These are phyloP conservation scores for Diceros bicornis DNA, from an alignment of 2,797 vertebrate species.

Conservation along the genomic window DNA sequence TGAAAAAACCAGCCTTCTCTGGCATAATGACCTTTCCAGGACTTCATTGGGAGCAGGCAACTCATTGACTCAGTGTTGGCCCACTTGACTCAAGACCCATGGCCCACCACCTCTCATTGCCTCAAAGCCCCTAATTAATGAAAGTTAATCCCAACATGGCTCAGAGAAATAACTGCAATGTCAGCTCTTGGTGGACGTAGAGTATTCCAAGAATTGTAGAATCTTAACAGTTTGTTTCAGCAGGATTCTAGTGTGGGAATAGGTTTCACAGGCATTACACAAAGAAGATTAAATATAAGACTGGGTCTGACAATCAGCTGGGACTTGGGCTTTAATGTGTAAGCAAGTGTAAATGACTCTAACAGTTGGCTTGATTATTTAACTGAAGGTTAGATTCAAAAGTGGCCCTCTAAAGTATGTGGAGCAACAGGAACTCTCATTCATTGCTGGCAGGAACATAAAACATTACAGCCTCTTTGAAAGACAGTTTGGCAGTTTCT, in stretches of 20 bases:
- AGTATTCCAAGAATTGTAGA: neutral
- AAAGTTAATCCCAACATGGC: neutral
- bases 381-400: neutral
- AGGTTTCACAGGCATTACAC: neutral
- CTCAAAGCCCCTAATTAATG: neutral
- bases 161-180: neutral
- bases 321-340: neutral
- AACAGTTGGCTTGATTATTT: neutral
- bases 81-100: neutral
- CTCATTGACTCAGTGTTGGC: neutral
- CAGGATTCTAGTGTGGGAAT: neutral
- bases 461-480: neutral
- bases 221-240: neutral
- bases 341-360: neutral
- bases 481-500: neutral
- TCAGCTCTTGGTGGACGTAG: neutral
- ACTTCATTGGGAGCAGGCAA: neutral
- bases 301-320: neutral
- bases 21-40: neutral
- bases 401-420: neutral
- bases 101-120: neutral
- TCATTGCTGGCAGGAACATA: neutral
- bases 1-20: neutral
- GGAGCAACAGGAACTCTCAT: neutral
- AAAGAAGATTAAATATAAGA: conserved; percentile 28